A percentile compares a stretch with the other conserved stretches of the same genome.
phyloP scores from a whole-genome alignment of 2,888 invertebrate genomes.

The Nomada fabriciana region DNA sequence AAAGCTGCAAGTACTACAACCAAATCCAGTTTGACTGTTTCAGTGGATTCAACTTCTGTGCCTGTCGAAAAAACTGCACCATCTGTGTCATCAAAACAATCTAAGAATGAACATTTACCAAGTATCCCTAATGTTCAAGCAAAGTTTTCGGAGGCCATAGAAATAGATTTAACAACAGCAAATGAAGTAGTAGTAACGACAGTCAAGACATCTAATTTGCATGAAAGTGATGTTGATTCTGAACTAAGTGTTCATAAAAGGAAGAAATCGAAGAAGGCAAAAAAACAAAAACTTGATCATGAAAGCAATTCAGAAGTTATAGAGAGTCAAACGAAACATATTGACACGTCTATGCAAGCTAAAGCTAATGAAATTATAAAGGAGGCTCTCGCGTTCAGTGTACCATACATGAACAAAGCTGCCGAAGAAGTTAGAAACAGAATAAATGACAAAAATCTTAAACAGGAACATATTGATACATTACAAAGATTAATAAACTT shows the following conservation, averaged over 20 bases:
- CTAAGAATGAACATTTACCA: neutral
- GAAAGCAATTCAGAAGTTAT: neutral
- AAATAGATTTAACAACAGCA: neutral
- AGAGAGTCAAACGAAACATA: neutral
- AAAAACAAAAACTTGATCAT: conserved; percentile 5
- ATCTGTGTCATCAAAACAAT: neutral
- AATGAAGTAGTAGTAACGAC: neutral
- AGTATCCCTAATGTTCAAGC: neutral
- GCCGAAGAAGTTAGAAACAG: conserved; percentile 35
- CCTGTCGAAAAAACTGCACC: neutral
- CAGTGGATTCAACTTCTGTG: neutral
- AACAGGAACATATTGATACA: conserved; percentile 34
- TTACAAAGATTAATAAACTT: conserved; percentile 50
- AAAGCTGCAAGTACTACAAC: neutral
- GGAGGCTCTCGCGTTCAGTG: conserved; percentile 43
- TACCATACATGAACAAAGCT: conserved; percentile 56
- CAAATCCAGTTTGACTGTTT: neutral
- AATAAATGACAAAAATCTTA: conserved; percentile 38
- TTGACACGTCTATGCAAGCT: neutral
- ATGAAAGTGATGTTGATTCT: neutral
- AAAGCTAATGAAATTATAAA: conserved; percentile 37
- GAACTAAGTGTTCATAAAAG: neutral
- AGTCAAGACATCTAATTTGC: neutral
- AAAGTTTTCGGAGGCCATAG: neutral
- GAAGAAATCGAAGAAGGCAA: conserved; percentile 27